Evolutionary conservation across 2,888 invertebrate genomes (phyloP).

Genomic region (Ectemnius continuus): DNA sequence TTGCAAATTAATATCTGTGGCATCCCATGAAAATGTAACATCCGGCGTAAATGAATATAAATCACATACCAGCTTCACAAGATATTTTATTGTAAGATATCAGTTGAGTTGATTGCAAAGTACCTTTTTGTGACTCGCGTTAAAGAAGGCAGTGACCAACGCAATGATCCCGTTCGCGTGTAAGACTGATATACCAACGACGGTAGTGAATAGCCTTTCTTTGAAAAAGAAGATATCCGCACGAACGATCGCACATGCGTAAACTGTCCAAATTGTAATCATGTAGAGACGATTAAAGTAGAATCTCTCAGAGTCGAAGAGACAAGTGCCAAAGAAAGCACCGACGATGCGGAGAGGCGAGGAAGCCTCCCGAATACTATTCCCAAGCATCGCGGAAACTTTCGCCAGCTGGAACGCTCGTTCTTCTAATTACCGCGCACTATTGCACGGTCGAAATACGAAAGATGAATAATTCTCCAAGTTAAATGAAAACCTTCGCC

Average conservation of each 20-base stretch:
- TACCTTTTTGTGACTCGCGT: neutral
- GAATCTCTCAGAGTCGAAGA: neutral
- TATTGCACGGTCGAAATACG: too few relatives aligned
- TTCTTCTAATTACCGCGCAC: neutral
- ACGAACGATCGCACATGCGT: neutral
- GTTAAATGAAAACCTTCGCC: too few relatives aligned
- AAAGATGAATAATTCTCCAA: too few relatives aligned
- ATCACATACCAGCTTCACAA: too few relatives aligned
- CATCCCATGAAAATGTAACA: too few relatives aligned
- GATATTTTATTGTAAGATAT: too few relatives aligned
- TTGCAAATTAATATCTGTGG: too few relatives aligned
- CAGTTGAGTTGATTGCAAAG: too few relatives aligned
- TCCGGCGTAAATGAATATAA: too few relatives aligned
- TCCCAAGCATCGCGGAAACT: neutral
- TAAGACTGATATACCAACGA: neutral
- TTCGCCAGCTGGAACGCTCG: neutral
- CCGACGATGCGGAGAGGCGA: neutral
- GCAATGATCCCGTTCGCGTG: neutral
- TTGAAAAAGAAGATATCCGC: neutral
- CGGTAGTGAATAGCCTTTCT: too few relatives aligned
- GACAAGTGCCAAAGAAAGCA: neutral
- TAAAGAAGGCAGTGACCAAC: neutral
- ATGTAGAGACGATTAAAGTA: neutral
- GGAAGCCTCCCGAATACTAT: neutral
- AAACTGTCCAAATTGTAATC: neutral